Base-by-base conservation (phyloP, 2,888 invertebrate species). In the Rapana venosa region DNA sequence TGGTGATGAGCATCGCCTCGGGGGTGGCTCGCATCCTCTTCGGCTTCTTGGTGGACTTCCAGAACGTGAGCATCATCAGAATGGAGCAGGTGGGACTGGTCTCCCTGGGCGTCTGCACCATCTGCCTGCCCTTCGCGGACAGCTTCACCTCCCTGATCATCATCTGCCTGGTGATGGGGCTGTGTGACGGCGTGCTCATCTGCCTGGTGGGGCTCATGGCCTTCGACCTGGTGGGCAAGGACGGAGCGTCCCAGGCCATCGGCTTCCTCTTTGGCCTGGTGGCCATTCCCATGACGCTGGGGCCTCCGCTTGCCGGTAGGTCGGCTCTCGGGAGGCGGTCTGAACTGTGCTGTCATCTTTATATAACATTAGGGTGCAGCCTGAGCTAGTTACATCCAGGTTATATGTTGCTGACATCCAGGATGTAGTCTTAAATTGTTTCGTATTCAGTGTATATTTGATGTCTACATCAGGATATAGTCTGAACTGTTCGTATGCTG, bases 101-200 rank as follows among this genome's bases (percentile, higher is more conserved):
- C 8, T 89, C 95, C 13, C 91, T 96, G 35, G 96, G 96, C 11
- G 88, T 95, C 11, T 93, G 93, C 36, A 95, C 95, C 0, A 90
- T 94, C 83, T 94, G 94, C 90, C 95, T 96, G 32, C 96, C 96
- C 5, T 95, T 96, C 88, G 94, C 95, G 1, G 84, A 90, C 32
- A 97, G 97, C 26, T 98, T 98, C 95, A 94, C 96, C 0, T 94
- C 97, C 86, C 96, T 98, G 32, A 96, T 98, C 26, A 96, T 97
- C 1, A 97, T 98, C 88, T 97, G 97, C n/a, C 96, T 98, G 89
- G 97, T 97, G 5, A 98, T 99, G 98, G 99, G 99, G 1, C 95
- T 99, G 30, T 98, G 98, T 94, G 99, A 99, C 95, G 99, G 99
- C 86, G 98, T 98, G 93, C 98, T 99, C 95, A 98, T 99, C 93